Evolutionary conservation across 2,888 invertebrate species (phyloP).

Genomic region (Platynereis dumerilii): DNA sequence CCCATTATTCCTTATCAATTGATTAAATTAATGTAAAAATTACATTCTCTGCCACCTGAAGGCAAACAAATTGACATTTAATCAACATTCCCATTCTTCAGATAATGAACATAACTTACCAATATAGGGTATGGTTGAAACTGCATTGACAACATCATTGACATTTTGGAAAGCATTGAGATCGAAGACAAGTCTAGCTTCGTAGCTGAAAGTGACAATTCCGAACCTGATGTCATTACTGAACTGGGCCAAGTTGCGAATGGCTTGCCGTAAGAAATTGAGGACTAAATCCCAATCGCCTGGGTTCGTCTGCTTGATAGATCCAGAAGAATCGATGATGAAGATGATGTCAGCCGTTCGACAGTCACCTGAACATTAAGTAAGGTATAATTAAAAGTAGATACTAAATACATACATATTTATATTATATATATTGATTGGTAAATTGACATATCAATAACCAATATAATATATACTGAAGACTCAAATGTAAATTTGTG

Average conservation of each 20-base stretch:
- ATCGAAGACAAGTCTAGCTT: not conserved
- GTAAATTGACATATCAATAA: too few species aligned
- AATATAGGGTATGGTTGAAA: not conserved
- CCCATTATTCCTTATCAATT: too few species aligned
- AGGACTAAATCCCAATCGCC: not conserved
- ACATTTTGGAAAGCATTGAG: not conserved
- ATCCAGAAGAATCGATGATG: conserved; percentile 1
- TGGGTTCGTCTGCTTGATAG: not conserved
- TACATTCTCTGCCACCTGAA: too few species aligned
- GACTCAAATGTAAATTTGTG: too few species aligned
- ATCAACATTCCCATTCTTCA: too few species aligned
- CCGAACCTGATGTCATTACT: not conserved
- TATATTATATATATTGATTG: too few species aligned
- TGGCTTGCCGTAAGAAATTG: not conserved
- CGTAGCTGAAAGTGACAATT: not conserved
- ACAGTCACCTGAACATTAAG: not conserved
- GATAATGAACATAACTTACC: not conserved
- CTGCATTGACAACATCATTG: not conserved
- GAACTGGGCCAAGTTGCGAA: not conserved
- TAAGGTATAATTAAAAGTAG: not conserved
- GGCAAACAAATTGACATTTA: too few species aligned
- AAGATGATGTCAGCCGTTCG: conserved; percentile 1
- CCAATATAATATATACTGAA: too few species aligned
- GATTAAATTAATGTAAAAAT: too few species aligned
- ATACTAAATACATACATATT: too few species aligned